A percentile compares a stretch with the other conserved stretches of the same genome.
These are phyloP conservation scores for Bellardia pandia DNA, from an alignment of 2,888 invertebrate species.

Conservation along the genomic window DNA sequence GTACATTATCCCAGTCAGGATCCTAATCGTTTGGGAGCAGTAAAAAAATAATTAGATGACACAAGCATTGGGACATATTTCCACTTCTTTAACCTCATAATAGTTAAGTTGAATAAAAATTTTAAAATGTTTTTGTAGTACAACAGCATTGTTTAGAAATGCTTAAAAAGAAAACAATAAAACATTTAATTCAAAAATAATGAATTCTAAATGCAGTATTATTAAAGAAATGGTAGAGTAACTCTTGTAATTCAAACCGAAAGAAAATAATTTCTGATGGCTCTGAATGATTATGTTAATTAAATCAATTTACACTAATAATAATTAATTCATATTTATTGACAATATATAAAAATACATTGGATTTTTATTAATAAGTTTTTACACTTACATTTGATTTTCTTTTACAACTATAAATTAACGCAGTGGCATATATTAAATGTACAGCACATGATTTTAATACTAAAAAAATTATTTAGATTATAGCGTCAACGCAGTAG, in stretches of 20 bases:
- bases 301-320: too few species aligned
- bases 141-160: slow-evolving; percentile 36
- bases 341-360: background rate
- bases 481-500: slow-evolving; percentile 76
- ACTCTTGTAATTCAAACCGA: too few species aligned
- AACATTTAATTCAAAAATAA: background rate
- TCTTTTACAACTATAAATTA: slow-evolving; percentile 34
- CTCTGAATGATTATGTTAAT: too few species aligned
- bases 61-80: background rate
- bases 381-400: slow-evolving; percentile 1
- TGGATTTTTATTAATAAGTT: background rate
- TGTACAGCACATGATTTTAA: slow-evolving; percentile 20
- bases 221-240: too few species aligned
- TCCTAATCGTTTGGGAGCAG: slow-evolving; percentile 94
- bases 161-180: slow-evolving; percentile 26
- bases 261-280: too few species aligned
- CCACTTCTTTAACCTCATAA: slow-evolving; percentile 28
- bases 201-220: too few species aligned
- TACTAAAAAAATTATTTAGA: background rate
- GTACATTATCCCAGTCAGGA: slow-evolving; percentile 99
- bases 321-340: too few species aligned
- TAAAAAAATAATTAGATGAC: slow-evolving; percentile 79
- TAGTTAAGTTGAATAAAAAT: slow-evolving; percentile 31
- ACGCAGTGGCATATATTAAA: slow-evolving; percentile 26
- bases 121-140: slow-evolving; percentile 29